Base-by-base conservation (phyloP, 2,113 vertebrate species). In the Merops nubicus region DNA sequence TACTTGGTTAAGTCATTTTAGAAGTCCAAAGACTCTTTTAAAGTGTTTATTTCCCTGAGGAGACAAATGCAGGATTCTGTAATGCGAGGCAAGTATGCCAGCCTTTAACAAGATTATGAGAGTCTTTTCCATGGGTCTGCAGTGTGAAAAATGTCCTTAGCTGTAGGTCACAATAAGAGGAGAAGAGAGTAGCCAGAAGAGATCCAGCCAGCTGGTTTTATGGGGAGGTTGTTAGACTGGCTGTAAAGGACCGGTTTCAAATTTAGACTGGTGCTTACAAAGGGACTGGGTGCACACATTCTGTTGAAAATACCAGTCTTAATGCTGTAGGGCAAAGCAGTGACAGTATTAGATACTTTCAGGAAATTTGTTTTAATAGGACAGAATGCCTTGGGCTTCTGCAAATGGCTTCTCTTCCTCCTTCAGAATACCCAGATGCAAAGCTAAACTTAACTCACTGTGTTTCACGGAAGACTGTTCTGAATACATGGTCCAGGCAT, bases 41-140 rank as follows among this genome's bases (percentile, higher is more conserved):
- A 95, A 91, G n/a, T 77, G 54, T 94, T 96, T 96, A 93, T 97
- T 97, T 97, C 95, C 94, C 92, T 3, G 19, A 89, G 92, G 94
- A 97, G 85, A 91, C 65, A 92, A 87, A 78, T 89, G 62, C 19
- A 65, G 50, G 82, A 40, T 90, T 96, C 86, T 88, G 53, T 75
- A 90, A 68, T 79, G 78, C 84, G 74, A 94, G 84, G 63, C 60
- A 76, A 96, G 72, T 76, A 25, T 54, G 64, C 57, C 59, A 94
- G 80, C 45, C 65, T 90, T 87, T 95, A 96, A 97, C 62, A 62
- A 78, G 97, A 96, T 96, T 96, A 90, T 90, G 69, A 31, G 75
- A 87, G 45, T 47, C 73, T 95, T 90, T 96, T 88, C 91, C 28
- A 62, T 87, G 90, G 85, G 51, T 63, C 68, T 94, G 65, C 45